Evolutionary conservation across 2,113 vertebrate species (phyloP), one percentile per base, ranked within the genome.

Genomic region (Scartelaos histophorus): DNA sequence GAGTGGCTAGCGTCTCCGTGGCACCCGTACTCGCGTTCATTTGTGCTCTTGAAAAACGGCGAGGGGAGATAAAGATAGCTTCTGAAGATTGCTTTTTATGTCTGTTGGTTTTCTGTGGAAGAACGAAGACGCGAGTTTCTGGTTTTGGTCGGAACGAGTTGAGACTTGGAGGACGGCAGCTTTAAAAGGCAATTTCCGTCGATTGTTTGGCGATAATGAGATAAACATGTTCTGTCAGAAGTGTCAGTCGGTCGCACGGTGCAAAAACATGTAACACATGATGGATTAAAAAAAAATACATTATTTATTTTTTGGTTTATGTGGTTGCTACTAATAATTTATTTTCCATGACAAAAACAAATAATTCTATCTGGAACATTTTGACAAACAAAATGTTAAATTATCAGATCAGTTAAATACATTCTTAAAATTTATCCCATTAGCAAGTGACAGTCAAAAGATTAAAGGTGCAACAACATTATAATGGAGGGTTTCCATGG

Each of bases 31-130:
- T 83, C 85, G 84, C 85, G 87, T 88, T 89, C 83, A 88, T 85
- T 88, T 88, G 62, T 45, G 76, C 82, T 80, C 83, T 87, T 86
- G 73, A 85, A 81, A 78, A 78, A 69, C 77, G 76, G 35, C 51
- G n/a, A 79, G 84, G 83, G 79, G 84, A 43, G 85, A 86, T 89
- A 83, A 87, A 88, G 88, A 87, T 84, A 84, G 80, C 83, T 76
- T 84, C 85, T 90, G 85, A 86, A 88, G 86, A 88, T 83, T 81
- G 84, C 79, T 83, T 86, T 87, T 88, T 83, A 82, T 87, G 79
- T 75, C 79, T n/a, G 13, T 68, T 38, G 69, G 61, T 46, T 85
- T 75, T 79, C 19, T 46, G 51, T 7, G 10, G 51, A 54, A n/a
- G 51, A 54, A 21, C 11, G 51, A 54, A 67, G 29, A 29, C 57